These are phyloP conservation scores for Latrodectus elegans DNA, from an alignment of 2,888 invertebrate genomes.

Conservation along the genomic window DNA sequence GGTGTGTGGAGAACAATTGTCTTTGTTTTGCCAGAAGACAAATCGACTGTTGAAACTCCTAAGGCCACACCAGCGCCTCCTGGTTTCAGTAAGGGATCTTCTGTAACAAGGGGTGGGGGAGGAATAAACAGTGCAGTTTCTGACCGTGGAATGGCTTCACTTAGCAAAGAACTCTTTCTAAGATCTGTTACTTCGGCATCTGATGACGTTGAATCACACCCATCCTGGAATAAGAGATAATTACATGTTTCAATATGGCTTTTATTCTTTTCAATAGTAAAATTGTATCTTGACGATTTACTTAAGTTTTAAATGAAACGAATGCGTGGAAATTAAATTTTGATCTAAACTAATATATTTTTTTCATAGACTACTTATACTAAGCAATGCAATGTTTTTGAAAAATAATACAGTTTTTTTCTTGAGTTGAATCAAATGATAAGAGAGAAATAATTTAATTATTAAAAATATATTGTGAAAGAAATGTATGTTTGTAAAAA, in stretches of 20 bases:
- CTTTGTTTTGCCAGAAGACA: conserved; percentile 64
- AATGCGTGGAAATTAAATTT: no score
- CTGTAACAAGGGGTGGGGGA: conserved; percentile 45
- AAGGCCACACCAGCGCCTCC: conserved; percentile 59
- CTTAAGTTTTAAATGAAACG: no score
- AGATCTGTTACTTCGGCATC: conserved; percentile 40
- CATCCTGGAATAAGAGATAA: conserved; percentile 27
- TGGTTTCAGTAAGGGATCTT: conserved; percentile 60
- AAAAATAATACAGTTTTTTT: no score
- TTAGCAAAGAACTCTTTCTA: conserved; percentile 47
- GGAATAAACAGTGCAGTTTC: conserved; percentile 55
- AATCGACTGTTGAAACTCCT: conserved; percentile 64
- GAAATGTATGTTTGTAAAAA: no score
- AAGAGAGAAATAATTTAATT: no score
- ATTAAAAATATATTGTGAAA: no score
- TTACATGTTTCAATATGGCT: background rate
- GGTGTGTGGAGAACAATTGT: conserved; percentile 64
- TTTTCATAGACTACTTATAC: no score
- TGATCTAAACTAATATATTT: no score
- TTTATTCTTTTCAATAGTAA: background rate
- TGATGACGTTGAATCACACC: conserved; percentile 28
- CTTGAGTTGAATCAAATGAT: no score
- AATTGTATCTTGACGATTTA: no score
- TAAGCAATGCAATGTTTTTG: no score
- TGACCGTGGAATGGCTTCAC: conserved; percentile 31